phyloP scores from a whole-genome alignment of 2,888 invertebrate species.

The Lasioglossum marginatum region DNA sequence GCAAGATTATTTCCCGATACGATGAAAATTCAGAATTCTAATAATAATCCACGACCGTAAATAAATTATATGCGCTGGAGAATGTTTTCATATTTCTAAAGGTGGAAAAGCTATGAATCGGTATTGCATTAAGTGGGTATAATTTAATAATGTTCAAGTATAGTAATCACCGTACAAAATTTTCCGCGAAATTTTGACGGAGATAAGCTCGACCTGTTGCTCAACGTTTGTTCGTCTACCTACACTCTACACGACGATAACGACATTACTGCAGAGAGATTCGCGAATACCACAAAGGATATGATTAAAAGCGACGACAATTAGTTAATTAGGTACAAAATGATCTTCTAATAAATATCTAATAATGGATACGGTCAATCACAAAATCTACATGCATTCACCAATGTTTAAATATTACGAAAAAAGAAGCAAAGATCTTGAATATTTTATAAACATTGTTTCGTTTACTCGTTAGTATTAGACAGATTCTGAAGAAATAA shows the following conservation, averaged over 20 bases:
- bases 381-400: background rate
- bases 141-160: background rate
- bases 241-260: background rate
- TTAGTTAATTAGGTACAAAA: background rate
- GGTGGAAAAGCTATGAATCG: background rate
- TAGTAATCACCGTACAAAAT: background rate
- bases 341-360: background rate
- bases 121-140: background rate
- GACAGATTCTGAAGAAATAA: background rate
- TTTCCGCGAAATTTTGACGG: background rate
- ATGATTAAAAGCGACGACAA: background rate
- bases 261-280: background rate
- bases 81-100: background rate
- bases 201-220: constrained; percentile 11
- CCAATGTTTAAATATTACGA: background rate
- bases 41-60: background rate
- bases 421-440: background rate
- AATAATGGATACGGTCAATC: background rate
- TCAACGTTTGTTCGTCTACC: background rate
- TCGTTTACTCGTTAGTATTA: background rate
- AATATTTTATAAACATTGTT: background rate
- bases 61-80: background rate
- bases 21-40: background rate
- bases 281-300: background rate
- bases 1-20: background rate